Conservation (phyloP, 2,113 vertebrate species). For the Cyprinodon tularosa region DNA sequence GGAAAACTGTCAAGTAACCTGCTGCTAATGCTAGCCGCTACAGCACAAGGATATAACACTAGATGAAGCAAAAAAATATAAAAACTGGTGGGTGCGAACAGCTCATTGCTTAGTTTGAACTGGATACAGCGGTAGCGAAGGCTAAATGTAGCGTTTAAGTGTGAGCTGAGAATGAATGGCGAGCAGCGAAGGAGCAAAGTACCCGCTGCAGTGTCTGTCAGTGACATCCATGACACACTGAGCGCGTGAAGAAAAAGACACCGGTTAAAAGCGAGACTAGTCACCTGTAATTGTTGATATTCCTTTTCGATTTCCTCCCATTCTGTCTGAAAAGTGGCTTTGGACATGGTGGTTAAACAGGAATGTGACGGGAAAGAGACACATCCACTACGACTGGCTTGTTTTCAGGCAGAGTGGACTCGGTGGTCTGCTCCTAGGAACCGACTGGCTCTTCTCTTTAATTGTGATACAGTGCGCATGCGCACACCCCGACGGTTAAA, state of each 20-base stretch:
- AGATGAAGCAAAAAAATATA: not conserved
- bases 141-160: constrained; percentile 1
- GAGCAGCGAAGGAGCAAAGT: constrained; percentile 17
- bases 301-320: constrained; percentile 89
- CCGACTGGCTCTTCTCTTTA: constrained; percentile 30
- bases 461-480: constrained; percentile 48
- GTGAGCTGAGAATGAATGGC: constrained; percentile 48
- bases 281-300: constrained; percentile 92
- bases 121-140: not conserved
- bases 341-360: constrained; percentile 69
- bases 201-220: constrained; percentile 13
- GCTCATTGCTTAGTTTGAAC: not conserved
- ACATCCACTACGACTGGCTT: constrained; percentile 1
- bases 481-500: constrained; percentile 25
- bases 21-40: constrained; percentile 45
- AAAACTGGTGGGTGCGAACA: not conserved
- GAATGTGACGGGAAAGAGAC: constrained; percentile 7
- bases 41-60: not conserved
- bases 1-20: not conserved
- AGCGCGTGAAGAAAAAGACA: not conserved
- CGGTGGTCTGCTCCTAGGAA: not conserved
- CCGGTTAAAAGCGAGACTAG: not conserved
- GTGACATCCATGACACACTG: constrained; percentile 10
- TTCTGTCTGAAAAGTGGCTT: constrained; percentile 81
- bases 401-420: constrained; percentile 8